Conservation (phyloP, 2,888 invertebrate genomes). For the Adelognathus sp. region DNA sequence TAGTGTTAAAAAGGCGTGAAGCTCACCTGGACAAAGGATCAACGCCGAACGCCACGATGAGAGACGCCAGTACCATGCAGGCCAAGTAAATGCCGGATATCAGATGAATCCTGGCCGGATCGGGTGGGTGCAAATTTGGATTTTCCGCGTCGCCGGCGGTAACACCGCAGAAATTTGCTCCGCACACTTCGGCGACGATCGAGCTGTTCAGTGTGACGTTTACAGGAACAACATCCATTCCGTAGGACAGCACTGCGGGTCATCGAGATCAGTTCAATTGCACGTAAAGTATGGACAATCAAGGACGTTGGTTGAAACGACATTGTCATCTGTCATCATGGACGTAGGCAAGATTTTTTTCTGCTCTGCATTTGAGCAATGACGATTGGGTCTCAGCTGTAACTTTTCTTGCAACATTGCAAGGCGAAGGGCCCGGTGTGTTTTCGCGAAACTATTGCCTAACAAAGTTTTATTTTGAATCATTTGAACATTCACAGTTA, state of each 20-base stretch:
- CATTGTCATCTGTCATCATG: too few relatives aligned
- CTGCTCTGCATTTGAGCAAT: too few relatives aligned
- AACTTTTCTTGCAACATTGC: too few relatives aligned
- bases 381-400: too few relatives aligned
- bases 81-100: slow-evolving; percentile 91
- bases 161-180: slow-evolving; percentile 88
- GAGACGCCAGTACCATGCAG: slow-evolving; percentile 89
- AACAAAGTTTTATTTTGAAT: too few relatives aligned
- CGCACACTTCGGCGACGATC: slow-evolving; percentile 85
- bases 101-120: slow-evolving; percentile 88
- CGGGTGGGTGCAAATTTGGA: slow-evolving; percentile 88
- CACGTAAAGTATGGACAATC: too few relatives aligned
- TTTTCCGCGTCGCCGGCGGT: slow-evolving; percentile 83
- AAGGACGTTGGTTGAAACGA: too few relatives aligned
- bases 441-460: too few relatives aligned
- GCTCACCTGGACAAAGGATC: slow-evolving; percentile 89
- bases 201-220: slow-evolving; percentile 79
- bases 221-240: slow-evolving; percentile 65
- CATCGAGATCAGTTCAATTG: not conserved
- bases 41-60: slow-evolving; percentile 89
- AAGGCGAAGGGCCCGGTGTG: too few relatives aligned
- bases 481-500: too few relatives aligned
- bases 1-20: not conserved
- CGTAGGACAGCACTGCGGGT: slow-evolving; percentile 77
- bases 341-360: too few relatives aligned